These are phyloP conservation scores for Pachyuromys duprasi DNA, from an alignment of 2,797 vertebrate species.

Conservation along the genomic window DNA sequence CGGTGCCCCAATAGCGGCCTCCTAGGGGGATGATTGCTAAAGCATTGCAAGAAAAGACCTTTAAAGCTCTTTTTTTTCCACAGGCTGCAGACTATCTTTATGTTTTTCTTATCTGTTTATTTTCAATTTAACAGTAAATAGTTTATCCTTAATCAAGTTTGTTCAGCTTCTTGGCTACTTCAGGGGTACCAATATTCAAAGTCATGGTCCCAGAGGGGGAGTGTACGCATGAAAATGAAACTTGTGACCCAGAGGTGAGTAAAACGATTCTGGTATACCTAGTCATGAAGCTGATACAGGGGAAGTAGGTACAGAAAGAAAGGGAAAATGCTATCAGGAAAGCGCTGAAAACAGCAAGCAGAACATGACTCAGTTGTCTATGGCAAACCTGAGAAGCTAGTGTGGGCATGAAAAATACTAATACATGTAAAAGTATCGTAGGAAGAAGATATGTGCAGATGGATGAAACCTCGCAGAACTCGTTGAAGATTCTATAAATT, in stretches of 20 bases:
- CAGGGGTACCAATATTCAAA: constrained; percentile 95
- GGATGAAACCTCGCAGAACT: background rate
- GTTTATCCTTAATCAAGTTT: constrained; percentile 85
- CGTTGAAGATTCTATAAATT: constrained; percentile 11
- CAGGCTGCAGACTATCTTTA: background rate
- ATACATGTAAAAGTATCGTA: background rate
- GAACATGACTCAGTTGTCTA: background rate
- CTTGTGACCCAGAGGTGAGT: constrained; percentile 90
- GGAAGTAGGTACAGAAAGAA: background rate
- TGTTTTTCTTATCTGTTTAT: constrained; percentile 33
- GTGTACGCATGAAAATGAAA: constrained; percentile 93
- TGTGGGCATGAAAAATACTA: background rate
- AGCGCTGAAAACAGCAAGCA: background rate
- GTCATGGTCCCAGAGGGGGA: constrained; percentile 90
- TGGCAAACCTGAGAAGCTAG: background rate
- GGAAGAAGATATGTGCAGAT: background rate
- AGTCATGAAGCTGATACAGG: background rate
- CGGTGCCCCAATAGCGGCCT: background rate
- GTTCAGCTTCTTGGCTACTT: constrained; percentile 95
- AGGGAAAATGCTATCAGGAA: background rate
- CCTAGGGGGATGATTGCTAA: background rate
- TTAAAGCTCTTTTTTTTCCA: background rate
- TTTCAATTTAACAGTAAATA: constrained; percentile 39
- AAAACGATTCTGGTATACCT: background rate
- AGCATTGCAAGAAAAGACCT: background rate